Conservation (phyloP, 2,113 vertebrate species). For the Salminus brasiliensis region DNA sequence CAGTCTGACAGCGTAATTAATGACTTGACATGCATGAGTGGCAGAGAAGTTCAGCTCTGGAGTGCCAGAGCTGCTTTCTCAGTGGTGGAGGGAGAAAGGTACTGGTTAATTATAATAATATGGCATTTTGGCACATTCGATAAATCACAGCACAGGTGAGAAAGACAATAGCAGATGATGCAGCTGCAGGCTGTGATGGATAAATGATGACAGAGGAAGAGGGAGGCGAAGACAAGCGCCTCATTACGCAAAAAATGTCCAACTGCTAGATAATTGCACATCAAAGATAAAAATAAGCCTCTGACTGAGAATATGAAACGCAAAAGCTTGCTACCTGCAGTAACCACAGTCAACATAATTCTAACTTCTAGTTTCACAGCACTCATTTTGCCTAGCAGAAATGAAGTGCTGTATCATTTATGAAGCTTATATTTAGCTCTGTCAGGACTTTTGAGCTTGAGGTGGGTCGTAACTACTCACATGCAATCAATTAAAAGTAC, state of each 20-base stretch:
- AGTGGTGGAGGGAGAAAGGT: conserved; percentile 40
- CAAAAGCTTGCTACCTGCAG: conserved; percentile 9
- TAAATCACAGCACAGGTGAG: conserved; percentile 60
- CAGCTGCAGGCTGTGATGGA: conserved; percentile 56
- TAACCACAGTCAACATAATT: conserved; percentile 11
- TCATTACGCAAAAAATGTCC: conserved; percentile 50
- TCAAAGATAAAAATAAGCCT: conserved; percentile 32
- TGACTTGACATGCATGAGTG: conserved; percentile 58
- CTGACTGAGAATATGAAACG: conserved; percentile 21
- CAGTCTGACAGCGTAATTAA: conserved; percentile 65
- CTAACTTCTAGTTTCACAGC: neutral
- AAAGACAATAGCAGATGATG: conserved; percentile 63
- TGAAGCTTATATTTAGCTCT: neutral
- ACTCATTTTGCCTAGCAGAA: neutral
- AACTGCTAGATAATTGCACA: conserved; percentile 57
- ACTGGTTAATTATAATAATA: conserved; percentile 68
- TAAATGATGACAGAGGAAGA: conserved; percentile 50
- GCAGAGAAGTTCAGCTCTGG: conserved; percentile 46
- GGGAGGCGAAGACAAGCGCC: conserved; percentile 43
- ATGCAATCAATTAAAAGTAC: too few relatives aligned
- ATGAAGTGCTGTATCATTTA: neutral
- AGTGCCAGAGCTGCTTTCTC: conserved; percentile 35
- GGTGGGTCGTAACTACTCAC: too few relatives aligned
- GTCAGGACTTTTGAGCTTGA: too few relatives aligned
- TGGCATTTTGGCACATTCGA: conserved; percentile 48